These are phyloP conservation scores for Rhabdomys pumilio DNA, from an alignment of 2,797 vertebrate species.

Conservation along the genomic window DNA sequence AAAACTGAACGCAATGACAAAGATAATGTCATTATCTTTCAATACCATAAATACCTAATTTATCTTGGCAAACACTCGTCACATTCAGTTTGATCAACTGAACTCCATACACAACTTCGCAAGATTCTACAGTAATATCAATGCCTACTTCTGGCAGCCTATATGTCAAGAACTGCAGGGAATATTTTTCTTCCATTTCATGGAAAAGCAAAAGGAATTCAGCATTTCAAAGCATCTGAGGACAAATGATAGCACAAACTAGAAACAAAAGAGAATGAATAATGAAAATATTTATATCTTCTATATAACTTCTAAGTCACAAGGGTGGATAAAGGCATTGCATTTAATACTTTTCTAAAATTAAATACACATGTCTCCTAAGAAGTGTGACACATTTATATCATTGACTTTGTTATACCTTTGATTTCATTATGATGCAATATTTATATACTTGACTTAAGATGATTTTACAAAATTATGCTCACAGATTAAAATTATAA, in stretches of 20 bases:
- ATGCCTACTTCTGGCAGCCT: background rate
- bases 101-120: slow-evolving; percentile 14
- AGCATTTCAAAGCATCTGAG: background rate
- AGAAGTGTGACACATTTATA: slow-evolving; percentile 50
- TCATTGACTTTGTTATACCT: slow-evolving; percentile 25
- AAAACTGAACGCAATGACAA: background rate
- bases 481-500: slow-evolving; percentile 79
- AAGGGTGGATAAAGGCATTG: slow-evolving; percentile 82
- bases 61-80: background rate
- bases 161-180: slow-evolving; percentile 13
- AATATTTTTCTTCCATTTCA: background rate
- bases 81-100: slow-evolving; percentile 1
- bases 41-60: background rate
- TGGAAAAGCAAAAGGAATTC: background rate
- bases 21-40: background rate
- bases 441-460: slow-evolving; percentile 74
- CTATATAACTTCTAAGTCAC: slow-evolving; percentile 43
- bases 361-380: slow-evolving; percentile 41
- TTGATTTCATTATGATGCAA: slow-evolving; percentile 71
- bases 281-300: slow-evolving; percentile 57
- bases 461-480: slow-evolving; percentile 68
- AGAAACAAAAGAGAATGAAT: slow-evolving; percentile 53
- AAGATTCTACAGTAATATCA: slow-evolving; percentile 46
- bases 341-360: slow-evolving; percentile 78
- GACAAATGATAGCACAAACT: background rate